Conservation (phyloP, 2,113 vertebrate genomes). For the Syngnathus typhle region DNA sequence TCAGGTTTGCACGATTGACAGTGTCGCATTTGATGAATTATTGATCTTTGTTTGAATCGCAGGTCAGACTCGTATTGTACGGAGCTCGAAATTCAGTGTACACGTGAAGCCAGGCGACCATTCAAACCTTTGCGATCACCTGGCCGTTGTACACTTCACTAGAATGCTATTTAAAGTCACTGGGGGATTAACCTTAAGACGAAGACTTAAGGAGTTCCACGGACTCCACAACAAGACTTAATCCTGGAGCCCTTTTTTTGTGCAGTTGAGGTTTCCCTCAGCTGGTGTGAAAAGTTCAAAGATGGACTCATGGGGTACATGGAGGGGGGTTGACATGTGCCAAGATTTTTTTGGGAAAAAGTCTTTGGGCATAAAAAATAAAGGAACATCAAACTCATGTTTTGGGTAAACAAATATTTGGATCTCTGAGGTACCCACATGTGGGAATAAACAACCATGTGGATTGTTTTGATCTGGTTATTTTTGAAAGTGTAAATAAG, state of each 20-base stretch:
- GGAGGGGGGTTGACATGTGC: neutral
- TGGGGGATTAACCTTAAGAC: constrained; percentile 46
- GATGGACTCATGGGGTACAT: too few relatives aligned
- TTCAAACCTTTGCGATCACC: constrained; percentile 6
- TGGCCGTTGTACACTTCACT: constrained; percentile 11
- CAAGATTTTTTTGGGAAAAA: neutral
- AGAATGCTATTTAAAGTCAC: constrained; percentile 58
- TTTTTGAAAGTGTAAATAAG: too few relatives aligned
- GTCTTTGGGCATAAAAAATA: neutral
- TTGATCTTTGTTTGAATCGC: neutral
- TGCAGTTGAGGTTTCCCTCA: constrained; percentile 28
- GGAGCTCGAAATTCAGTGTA: neutral
- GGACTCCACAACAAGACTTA: constrained; percentile 45
- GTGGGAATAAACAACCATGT: too few relatives aligned
- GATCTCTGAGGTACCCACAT: too few relatives aligned
- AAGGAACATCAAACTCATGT: neutral
- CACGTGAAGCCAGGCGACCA: neutral
- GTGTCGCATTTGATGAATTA: neutral
- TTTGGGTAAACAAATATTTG: too few relatives aligned
- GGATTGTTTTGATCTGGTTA: too few relatives aligned
- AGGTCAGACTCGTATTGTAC: neutral
- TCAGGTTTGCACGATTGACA: neutral
- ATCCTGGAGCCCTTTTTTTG: constrained; percentile 30
- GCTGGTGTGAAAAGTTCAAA: too few relatives aligned
- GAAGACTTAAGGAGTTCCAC: constrained; percentile 54